Evolutionary conservation across 2,888 invertebrate species (phyloP), one percentile per base, ranked within the genome.

Genomic region (Drosophila falleni): DNA sequence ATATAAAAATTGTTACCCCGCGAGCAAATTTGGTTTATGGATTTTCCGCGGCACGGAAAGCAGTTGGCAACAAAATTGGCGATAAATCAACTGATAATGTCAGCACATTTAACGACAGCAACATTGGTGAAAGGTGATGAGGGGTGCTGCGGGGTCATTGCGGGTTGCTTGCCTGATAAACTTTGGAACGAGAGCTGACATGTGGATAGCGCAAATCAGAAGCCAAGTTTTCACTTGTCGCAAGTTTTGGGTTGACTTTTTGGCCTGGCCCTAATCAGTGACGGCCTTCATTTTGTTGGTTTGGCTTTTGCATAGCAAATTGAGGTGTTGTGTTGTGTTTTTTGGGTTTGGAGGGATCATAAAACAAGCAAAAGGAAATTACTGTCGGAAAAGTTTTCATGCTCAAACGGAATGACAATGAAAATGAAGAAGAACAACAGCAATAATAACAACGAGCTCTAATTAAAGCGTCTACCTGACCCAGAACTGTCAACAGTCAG

Each of bases 61-160:
- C 87, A 67, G 82, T 79, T 70, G 70, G 59, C 74, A 78, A 74
- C 70, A 66, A 79, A 89, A 73, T 90, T 87, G 76, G 63, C 81
- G 60, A 89, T 87, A 87, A 87, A 87, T 87, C 86, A 89, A 83
- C 81, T 80, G 89, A 89, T 89, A 89, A 86, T 89, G 89, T 86
- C 89, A 54, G 67, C 82, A 72, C 90, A 89, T 87, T 85, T 71
- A 79, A 86, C 76, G 67, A 71, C 68, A 73, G 59, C 54, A 54
- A 37, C 64, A 26, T 19, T 54, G 61, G 58, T 16, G 41, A 44
- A 16, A 23, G 49, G 16, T 13, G 29, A 2, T 13, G 75, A 23
- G 53, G 2, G 35, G 19, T 54, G 9, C 42, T 13, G 75, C 29
- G 53, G 51, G 67, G 39, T 74, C 55, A 53, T 41, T 64, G 58